These are phyloP conservation scores for crab-eating macaque (Macaca fascicularis) DNA, from an alignment of 2,113 vertebrate species.

Conservation along the genomic window T2T-MFA8v1.1 NC_088381.1:48921501-48922000, in stretches of 20 bases:
- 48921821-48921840: not conserved
- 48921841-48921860: not conserved
- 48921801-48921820: not conserved
- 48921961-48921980: not conserved
- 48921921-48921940: not conserved
- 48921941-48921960: not conserved
- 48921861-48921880: not conserved
- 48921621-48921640: not conserved
- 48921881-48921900: not conserved
- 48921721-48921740: conserved; percentile 33
- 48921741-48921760: not conserved
- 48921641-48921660: not conserved
- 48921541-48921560: not conserved
- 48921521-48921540: too few relatives aligned
- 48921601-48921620: not conserved
- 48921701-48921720: not conserved
- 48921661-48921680: not conserved
- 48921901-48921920: not conserved
- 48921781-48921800: not conserved
- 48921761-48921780: not conserved
- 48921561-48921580: not conserved
- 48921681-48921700: not conserved
- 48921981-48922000: not conserved
- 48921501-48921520: too few relatives aligned
- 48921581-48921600: not conserved